A percentile compares a stretch with the other conserved stretches of the same genome.
phyloP scores from a whole-genome alignment of 2,888 invertebrate species.

The Lochmaea capreae region DNA sequence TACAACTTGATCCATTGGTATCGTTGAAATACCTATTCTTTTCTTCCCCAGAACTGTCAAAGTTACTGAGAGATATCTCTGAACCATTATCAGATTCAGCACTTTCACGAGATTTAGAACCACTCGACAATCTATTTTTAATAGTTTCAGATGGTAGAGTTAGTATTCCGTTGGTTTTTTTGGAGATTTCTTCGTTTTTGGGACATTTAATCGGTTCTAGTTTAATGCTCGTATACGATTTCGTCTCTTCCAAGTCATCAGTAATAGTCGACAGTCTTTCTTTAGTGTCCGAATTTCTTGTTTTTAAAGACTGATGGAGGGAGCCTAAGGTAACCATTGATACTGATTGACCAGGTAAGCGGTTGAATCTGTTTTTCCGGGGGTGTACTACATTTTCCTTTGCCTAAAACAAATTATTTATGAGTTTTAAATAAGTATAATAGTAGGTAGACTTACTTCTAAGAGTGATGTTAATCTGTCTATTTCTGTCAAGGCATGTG shows the following conservation, averaged over 20 bases:
- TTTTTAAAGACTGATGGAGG: slow-evolving; percentile 20
- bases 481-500: slow-evolving; percentile 72
- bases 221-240: slow-evolving; percentile 55
- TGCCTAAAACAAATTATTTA: slow-evolving; percentile 32
- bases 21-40: slow-evolving; percentile 4
- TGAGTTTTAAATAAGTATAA: neutral
- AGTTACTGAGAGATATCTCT: slow-evolving; percentile 18
- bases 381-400: slow-evolving; percentile 51
- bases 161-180: slow-evolving; percentile 64
- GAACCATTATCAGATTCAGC: slow-evolving; percentile 42
- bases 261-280: slow-evolving; percentile 37
- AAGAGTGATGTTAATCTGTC: slow-evolving; percentile 71
- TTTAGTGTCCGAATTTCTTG: slow-evolving; percentile 37
- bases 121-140: slow-evolving; percentile 69
- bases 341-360: slow-evolving; percentile 47
- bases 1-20: neutral
- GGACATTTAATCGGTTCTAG: slow-evolving; percentile 51
- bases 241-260: slow-evolving; percentile 23
- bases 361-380: slow-evolving; percentile 47
- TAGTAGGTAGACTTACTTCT: slow-evolving; percentile 65
- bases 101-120: slow-evolving; percentile 51
- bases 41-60: slow-evolving; percentile 25
- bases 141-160: slow-evolving; percentile 69
- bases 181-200: slow-evolving; percentile 45
- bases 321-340: slow-evolving; percentile 49